Percentiles rank a stretch among this genome's conserved stretches.
Conservation (phyloP, 2,113 vertebrate species). For the Tyrannus savana region DNA sequence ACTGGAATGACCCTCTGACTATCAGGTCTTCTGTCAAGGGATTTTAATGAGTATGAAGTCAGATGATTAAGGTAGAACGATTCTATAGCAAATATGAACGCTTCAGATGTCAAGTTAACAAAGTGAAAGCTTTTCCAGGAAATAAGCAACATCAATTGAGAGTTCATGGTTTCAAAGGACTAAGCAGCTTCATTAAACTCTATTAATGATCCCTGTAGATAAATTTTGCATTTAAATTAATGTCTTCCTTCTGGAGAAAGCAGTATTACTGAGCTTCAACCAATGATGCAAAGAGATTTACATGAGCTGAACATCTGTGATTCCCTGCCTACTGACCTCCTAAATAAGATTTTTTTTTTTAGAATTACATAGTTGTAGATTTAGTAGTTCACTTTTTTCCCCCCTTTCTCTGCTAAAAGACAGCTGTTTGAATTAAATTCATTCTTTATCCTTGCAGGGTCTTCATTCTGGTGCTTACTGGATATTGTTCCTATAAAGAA, state of each 20-base stretch:
- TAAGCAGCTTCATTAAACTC: conserved; percentile 61
- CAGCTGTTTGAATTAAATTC: conserved; percentile 29
- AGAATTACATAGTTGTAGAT: conserved; percentile 18
- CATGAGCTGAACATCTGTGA: conserved; percentile 58
- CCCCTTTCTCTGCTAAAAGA: neutral
- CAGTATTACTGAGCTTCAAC: conserved; percentile 40
- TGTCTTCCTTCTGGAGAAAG: conserved; percentile 46
- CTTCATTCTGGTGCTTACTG: conserved; percentile 95
- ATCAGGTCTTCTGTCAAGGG: conserved; percentile 10
- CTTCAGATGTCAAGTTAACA: neutral
- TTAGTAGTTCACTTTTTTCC: neutral
- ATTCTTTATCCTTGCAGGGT: conserved; percentile 77
- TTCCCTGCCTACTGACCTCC: conserved; percentile 57
- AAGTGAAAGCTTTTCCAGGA: neutral
- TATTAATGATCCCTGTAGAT: conserved; percentile 47
- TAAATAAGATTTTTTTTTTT: conserved; percentile 39
- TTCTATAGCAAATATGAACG: neutral
- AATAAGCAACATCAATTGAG: conserved; percentile 9
- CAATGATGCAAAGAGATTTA: conserved; percentile 46
- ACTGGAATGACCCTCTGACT: neutral
- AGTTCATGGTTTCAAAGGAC: conserved; percentile 36
- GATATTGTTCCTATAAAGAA: conserved; percentile 99
- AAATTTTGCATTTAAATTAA: conserved; percentile 64
- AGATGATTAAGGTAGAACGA: conserved; percentile 29
- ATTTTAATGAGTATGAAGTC: conserved; percentile 8